Conservation (phyloP, 2,888 invertebrate genomes). For the Zele albiditarsus region DNA sequence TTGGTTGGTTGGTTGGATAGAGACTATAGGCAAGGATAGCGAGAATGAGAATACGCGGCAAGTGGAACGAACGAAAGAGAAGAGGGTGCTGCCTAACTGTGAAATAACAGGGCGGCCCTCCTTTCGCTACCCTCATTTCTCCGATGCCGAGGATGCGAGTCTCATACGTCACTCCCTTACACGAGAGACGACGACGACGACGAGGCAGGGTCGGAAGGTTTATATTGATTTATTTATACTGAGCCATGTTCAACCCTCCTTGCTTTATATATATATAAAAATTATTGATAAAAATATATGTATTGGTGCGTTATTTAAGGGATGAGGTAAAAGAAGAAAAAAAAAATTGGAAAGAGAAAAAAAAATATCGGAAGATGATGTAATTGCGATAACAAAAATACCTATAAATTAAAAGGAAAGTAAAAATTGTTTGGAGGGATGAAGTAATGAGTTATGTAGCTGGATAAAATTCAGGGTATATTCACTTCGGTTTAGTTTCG, state of each 20-base stretch:
- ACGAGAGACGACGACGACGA: conserved; percentile 52
- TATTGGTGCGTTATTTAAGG: not conserved
- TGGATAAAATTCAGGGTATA: not conserved
- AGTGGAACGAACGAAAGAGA: conserved; percentile 37
- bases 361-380: not conserved
- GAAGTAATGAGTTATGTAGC: not conserved
- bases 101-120: conserved; percentile 69
- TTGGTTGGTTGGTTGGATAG: conserved; percentile 45
- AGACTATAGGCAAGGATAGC: conserved; percentile 48
- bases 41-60: conserved; percentile 48
- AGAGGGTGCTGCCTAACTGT: conserved; percentile 67
- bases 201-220: conserved; percentile 53
- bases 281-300: conserved; percentile 64
- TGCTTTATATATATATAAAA: conserved; percentile 58
- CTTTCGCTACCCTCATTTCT: conserved; percentile 40
- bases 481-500: not conserved
- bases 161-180: conserved; percentile 69
- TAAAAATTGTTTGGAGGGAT: not conserved
- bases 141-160: conserved; percentile 55
- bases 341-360: not conserved
- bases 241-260: conserved; percentile 53
- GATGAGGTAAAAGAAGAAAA: not conserved
- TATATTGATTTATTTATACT: conserved; percentile 72
- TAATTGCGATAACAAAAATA: not conserved
- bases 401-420: not conserved